Conservation (phyloP, 2,888 invertebrate species). For the Eulithis prunata region DNA sequence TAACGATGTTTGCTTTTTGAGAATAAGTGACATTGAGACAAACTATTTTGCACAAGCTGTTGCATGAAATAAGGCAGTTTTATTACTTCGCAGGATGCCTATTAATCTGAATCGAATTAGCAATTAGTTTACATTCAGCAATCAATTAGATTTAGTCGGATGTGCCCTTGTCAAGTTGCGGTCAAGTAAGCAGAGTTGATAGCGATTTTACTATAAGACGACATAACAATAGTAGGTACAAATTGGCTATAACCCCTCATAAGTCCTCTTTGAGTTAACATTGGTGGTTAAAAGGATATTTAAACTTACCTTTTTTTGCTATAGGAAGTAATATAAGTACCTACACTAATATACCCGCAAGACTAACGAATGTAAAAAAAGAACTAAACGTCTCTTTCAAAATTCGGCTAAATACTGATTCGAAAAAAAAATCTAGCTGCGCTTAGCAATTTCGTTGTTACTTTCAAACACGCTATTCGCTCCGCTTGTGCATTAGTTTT, state of each 20-base stretch:
- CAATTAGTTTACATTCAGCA: slow-evolving; percentile 39
- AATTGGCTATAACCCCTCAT: too few relatives aligned
- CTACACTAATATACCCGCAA: too few relatives aligned
- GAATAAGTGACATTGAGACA: not conserved
- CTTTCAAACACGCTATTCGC: slow-evolving; percentile 5
- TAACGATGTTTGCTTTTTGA: not conserved
- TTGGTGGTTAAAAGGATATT: too few relatives aligned
- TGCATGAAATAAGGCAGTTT: slow-evolving; percentile 38
- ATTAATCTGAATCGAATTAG: slow-evolving; percentile 38
- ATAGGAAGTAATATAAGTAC: too few relatives aligned
- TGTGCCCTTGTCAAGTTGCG: not conserved
- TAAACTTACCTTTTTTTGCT: too few relatives aligned
- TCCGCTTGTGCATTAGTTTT: not conserved
- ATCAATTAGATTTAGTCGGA: slow-evolving; percentile 37
- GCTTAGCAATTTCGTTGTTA: too few relatives aligned
- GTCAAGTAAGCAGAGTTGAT: not conserved
- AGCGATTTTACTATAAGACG: not conserved
- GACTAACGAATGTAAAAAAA: too few relatives aligned
- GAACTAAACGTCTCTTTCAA: too few relatives aligned
- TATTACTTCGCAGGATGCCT: slow-evolving; percentile 27
- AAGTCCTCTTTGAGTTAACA: too few relatives aligned
- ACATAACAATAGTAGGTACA: too few relatives aligned
- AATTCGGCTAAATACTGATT: too few relatives aligned
- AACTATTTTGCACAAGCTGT: slow-evolving; percentile 26
- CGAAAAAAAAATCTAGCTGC: too few relatives aligned